Evolutionary conservation across 2,113 vertebrate genomes (phyloP).

Genomic region (Pseudorectes ferrugineus): DNA sequence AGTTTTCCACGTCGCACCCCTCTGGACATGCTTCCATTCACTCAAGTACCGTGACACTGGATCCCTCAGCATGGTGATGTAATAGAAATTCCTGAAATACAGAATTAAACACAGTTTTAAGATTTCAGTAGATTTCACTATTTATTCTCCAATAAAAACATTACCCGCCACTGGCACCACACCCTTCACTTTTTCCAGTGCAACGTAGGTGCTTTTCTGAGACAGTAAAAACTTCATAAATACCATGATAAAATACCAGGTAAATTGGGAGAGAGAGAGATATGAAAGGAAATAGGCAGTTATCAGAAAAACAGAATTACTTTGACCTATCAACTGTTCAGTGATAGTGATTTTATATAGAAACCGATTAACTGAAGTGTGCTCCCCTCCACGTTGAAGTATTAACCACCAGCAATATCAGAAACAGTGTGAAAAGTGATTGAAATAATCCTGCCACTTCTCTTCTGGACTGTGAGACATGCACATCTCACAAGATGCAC

Average conservation of each 20-base stretch:
- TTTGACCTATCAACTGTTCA: neutral
- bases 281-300: neutral
- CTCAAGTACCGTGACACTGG: constrained; percentile 96
- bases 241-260: neutral
- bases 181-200: neutral
- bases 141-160: neutral
- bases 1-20: constrained; percentile 96
- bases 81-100: constrained; percentile 96
- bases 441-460: neutral
- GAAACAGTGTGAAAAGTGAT: neutral
- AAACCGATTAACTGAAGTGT: neutral
- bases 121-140: neutral
- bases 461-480: neutral
- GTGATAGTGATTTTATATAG: neutral
- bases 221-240: neutral
- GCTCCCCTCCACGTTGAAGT: neutral
- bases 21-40: constrained; percentile 97
- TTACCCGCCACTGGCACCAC: neutral
- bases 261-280: neutral
- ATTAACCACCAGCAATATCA: neutral
- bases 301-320: neutral
- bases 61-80: constrained; percentile 98
- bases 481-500: neutral
- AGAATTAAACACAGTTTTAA: constrained; percentile 52
- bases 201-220: neutral